Evolutionary conservation across 2,797 vertebrate genomes (phyloP).

Genomic region (Pangasius mekongensis): DNA sequence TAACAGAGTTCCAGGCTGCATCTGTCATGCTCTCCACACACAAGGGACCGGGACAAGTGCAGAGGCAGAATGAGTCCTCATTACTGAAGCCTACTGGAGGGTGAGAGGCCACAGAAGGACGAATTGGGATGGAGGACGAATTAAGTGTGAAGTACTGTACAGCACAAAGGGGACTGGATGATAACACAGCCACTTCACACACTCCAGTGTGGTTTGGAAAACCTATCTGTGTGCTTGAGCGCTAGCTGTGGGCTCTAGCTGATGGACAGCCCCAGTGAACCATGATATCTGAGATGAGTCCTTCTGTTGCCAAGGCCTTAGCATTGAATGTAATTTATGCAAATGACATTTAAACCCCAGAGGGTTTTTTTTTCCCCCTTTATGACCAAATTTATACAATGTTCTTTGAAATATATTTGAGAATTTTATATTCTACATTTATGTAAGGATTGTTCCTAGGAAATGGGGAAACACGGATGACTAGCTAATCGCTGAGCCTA

Average conservation of each 20-base stretch:
- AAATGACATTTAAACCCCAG: neutral
- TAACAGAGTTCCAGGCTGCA: neutral
- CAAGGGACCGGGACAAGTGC: neutral
- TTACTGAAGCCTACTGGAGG: constrained; percentile 22
- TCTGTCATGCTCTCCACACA: constrained; percentile 16
- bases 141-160: neutral
- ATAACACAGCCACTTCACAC: constrained; percentile 7
- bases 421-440: neutral
- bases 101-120: constrained; percentile 11
- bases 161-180: neutral
- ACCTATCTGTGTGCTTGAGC: neutral
- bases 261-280: constrained; percentile 10
- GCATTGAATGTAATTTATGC: neutral
- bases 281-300: neutral
- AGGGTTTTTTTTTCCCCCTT: too few relatives aligned
- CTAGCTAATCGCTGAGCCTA: neutral
- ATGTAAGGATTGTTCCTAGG: neutral
- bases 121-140: constrained; percentile 15
- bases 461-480: neutral
- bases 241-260: neutral
- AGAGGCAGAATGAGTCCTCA: constrained; percentile 24
- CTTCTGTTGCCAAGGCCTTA: neutral
- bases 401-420: neutral
- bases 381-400: neutral
- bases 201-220: constrained; percentile 1